Evolutionary conservation across 2,888 invertebrate species (phyloP).

Genomic region (Augochlorella aurata): DNA sequence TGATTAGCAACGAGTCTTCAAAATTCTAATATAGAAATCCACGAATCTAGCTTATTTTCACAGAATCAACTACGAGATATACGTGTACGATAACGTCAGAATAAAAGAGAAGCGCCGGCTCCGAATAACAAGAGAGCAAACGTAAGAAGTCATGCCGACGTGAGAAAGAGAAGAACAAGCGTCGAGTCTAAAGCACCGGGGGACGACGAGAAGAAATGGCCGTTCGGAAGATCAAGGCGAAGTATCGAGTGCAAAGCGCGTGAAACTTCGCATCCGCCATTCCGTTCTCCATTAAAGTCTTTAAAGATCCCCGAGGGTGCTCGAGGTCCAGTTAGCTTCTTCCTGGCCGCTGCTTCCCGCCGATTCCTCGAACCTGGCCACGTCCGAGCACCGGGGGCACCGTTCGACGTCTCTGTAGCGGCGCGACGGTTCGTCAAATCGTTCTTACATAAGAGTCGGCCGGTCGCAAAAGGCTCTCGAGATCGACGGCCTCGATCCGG

Average conservation of each 20-base stretch:
- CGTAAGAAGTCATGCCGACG: too few species aligned
- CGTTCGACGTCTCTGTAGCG: background rate
- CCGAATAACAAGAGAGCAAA: too few species aligned
- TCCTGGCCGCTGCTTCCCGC: background rate
- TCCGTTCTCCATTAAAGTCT: background rate
- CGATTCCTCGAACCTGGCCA: background rate
- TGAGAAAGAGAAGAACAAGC: too few species aligned
- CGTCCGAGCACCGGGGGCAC: background rate
- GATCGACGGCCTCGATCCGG: background rate
- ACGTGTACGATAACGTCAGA: too few species aligned
- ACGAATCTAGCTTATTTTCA: background rate
- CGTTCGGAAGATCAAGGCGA: background rate
- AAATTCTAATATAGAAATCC: background rate
- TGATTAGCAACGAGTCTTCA: background rate
- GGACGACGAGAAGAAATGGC: background rate
- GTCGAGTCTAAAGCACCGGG: too few species aligned
- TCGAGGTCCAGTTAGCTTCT: background rate
- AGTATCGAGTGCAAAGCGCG: background rate
- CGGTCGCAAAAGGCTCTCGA: conserved; percentile 20
- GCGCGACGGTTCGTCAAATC: background rate
- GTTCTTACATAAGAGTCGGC: conserved; percentile 1
- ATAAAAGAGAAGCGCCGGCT: too few species aligned
- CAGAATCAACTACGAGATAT: background rate
- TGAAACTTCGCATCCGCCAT: background rate
- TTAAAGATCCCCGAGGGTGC: background rate